Percentiles rank a stretch among this genome's conserved stretches.
Conservation (phyloP, 2,888 invertebrate genomes). For the Dynastes hyllus region DNA sequence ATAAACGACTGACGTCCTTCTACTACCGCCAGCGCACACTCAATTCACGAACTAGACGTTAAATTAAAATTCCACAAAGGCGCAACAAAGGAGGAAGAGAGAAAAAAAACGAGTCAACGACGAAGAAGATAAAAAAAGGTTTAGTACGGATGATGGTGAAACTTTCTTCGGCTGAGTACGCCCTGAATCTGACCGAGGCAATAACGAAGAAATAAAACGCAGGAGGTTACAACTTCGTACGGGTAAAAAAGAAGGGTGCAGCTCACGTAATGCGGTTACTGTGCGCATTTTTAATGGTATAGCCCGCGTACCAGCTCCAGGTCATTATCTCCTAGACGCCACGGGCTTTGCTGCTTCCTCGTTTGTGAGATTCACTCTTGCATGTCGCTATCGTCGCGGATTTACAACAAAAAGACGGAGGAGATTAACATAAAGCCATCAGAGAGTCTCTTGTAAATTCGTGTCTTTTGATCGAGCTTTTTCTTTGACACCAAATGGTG, state of each 20-base stretch:
- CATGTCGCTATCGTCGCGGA: constrained; percentile 15
- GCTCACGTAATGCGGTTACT: constrained; percentile 50
- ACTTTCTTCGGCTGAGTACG: constrained; percentile 39
- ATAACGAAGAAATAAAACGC: constrained; percentile 36
- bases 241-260: constrained; percentile 40
- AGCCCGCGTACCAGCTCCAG: constrained; percentile 19
- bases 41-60: constrained; percentile 14
- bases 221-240: constrained; percentile 25
- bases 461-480: background rate
- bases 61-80: constrained; percentile 46
- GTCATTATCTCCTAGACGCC: constrained; percentile 34
- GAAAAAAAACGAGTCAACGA: background rate
- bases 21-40: background rate
- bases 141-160: constrained; percentile 11
- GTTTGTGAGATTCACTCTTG: constrained; percentile 31
- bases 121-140: constrained; percentile 11
- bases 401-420: constrained; percentile 6
- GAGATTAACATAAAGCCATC: constrained; percentile 9
- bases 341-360: constrained; percentile 39
- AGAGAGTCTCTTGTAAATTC: background rate
- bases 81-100: background rate
- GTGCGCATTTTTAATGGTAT: constrained; percentile 46
- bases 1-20: constrained; percentile 14
- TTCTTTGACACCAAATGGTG: background rate
- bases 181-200: constrained; percentile 29